Evolutionary conservation across 1,140 invertebrate genomes (phyloP).

Genomic region (Hyposmocoma kahamanoa): DNA sequence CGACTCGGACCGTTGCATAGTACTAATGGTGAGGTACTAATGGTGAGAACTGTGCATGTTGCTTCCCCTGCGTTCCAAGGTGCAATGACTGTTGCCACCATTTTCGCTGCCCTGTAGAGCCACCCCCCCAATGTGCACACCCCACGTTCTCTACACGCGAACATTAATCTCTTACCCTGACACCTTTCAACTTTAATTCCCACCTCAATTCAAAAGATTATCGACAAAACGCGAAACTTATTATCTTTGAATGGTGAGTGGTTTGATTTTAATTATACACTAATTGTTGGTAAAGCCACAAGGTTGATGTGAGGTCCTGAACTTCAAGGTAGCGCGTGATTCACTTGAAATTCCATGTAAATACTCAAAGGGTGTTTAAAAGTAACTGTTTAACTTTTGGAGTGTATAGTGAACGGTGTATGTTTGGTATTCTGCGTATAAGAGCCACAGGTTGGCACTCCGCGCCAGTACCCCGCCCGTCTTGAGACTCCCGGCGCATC

Average conservation of each 20-base stretch:
- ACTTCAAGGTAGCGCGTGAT: neutral
- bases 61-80: constrained; percentile 40
- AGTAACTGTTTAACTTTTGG: no score
- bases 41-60: constrained; percentile 37
- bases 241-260: neutral
- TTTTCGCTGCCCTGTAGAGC: constrained; percentile 31
- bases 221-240: constrained; percentile 21
- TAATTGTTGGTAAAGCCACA: constrained; percentile 15
- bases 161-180: constrained; percentile 56
- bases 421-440: no score
- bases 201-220: constrained; percentile 14
- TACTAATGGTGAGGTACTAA: constrained; percentile 9
- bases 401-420: no score
- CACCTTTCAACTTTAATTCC: constrained; percentile 45
- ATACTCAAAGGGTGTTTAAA: neutral
- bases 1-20: constrained; percentile 57
- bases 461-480: neutral
- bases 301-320: neutral
- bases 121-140: constrained; percentile 32
- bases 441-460: no score
- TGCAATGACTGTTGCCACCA: constrained; percentile 64
- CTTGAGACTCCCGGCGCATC: neutral
- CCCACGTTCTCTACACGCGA: constrained; percentile 56
- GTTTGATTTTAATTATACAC: no score
- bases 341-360: no score